Percentiles rank a stretch among this genome's conserved stretches.
Evolutionary conservation across 2,888 invertebrate species (phyloP).

Genomic region (Leptura quadrifasciata): DNA sequence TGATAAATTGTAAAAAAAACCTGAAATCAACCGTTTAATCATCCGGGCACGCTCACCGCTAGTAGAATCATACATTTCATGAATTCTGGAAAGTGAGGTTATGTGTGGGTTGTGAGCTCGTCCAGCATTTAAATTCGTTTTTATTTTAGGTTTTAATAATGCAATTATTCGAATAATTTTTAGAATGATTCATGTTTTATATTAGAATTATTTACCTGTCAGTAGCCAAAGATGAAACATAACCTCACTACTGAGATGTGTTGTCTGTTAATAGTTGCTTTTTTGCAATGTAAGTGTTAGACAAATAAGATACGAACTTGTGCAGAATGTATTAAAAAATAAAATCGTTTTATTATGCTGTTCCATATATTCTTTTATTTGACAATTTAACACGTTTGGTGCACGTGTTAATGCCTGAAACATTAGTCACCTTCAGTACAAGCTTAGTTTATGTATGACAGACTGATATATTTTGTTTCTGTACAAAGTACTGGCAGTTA

Average conservation of each 20-base stretch:
- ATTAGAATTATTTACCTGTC: slow-evolving; percentile 3
- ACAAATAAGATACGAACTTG: not conserved
- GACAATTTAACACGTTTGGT: not conserved
- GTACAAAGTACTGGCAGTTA: not conserved
- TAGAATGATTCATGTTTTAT: slow-evolving; percentile 1
- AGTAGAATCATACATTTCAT: not conserved
- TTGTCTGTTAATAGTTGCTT: slow-evolving; percentile 3
- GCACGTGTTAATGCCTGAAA: no score
- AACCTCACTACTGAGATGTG: not conserved
- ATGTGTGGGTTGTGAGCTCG: not conserved
- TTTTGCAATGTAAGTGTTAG: not conserved
- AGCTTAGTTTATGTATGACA: no score
- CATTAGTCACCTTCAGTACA: no score
- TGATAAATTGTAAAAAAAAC: no score
- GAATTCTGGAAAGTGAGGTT: not conserved
- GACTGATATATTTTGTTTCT: no score
- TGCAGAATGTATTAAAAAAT: not conserved
- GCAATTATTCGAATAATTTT: slow-evolving; percentile 3
- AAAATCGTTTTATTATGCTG: not conserved
- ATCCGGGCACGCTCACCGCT: no score
- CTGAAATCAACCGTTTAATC: no score
- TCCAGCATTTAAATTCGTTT: not conserved
- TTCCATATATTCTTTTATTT: not conserved
- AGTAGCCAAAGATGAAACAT: not conserved
- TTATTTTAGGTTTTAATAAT: not conserved